Conservation (phyloP, 2,797 vertebrate species). For the Hypotaenidia philippensis region DNA sequence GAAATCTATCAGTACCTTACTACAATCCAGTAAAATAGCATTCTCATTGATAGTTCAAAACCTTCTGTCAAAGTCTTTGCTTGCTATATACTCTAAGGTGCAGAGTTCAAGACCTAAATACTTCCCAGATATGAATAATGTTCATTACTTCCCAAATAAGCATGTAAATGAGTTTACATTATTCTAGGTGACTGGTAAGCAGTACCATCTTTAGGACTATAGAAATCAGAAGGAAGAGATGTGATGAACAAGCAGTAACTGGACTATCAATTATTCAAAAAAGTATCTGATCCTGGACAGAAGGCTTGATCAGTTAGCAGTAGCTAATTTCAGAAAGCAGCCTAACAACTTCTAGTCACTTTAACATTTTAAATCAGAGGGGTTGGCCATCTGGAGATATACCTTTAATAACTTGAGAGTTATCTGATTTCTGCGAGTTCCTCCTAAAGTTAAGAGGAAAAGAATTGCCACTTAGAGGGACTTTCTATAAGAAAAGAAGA, state of each 20-base stretch:
- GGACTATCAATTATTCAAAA: background rate
- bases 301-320: background rate
- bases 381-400: background rate
- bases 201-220: background rate
- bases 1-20: background rate
- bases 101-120: background rate
- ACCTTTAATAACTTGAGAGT: background rate
- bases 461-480: background rate
- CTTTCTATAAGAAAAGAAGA: background rate
- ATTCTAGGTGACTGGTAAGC: background rate
- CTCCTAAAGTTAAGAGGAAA: background rate
- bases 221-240: background rate
- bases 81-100: background rate
- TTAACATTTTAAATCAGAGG: background rate
- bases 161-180: background rate
- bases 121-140: background rate
- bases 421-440: background rate
- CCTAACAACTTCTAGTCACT: background rate
- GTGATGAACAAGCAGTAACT: background rate
- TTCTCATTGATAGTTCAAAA: background rate
- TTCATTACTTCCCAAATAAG: background rate
- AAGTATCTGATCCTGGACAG: background rate
- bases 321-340: background rate
- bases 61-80: background rate
- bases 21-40: accelerated